A percentile compares a stretch with the other conserved stretches of the same genome.
Conservation (phyloP, 2,113 vertebrate species). For the Herpailurus yagouaroundi region DNA sequence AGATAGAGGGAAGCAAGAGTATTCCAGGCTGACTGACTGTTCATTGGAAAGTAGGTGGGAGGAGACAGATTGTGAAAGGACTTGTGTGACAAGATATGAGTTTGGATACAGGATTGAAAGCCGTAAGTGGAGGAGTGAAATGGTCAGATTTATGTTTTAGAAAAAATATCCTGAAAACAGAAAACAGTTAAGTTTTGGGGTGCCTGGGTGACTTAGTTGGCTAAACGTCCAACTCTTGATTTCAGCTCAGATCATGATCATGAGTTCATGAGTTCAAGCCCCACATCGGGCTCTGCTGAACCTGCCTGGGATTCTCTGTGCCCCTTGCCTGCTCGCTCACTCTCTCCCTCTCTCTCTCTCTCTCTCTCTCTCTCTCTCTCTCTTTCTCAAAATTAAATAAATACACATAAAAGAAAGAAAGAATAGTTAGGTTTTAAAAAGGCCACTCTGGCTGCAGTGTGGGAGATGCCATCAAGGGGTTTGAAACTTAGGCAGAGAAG, state of each 20-base stretch:
- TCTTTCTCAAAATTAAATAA: too few species aligned
- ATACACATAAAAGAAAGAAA: too few species aligned
- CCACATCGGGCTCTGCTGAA: too few species aligned
- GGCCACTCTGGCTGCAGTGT: not conserved
- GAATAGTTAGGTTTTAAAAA: not conserved
- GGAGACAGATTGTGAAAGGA: not conserved
- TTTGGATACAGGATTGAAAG: not conserved
- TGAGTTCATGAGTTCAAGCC: too few species aligned
- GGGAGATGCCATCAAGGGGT: not conserved
- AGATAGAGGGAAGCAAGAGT: not conserved
- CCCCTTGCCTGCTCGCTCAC: too few species aligned
- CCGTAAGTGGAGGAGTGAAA: conserved; percentile 18
- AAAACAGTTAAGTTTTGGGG: not conserved
- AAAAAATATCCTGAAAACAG: not conserved
- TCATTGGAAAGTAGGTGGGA: not conserved
- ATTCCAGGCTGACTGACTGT: not conserved
- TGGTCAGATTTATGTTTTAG: conserved; percentile 21
- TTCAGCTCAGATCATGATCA: too few species aligned
- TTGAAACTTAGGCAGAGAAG: not conserved
- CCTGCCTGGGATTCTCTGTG: too few species aligned
- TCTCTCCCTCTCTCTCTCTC: too few species aligned
- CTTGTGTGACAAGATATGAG: not conserved
- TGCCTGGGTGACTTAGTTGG: too few species aligned
- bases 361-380: too few species aligned
- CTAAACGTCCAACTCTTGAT: too few species aligned